Conservation (phyloP, 2,113 vertebrate species). For the Nerophis ophidion region DNA sequence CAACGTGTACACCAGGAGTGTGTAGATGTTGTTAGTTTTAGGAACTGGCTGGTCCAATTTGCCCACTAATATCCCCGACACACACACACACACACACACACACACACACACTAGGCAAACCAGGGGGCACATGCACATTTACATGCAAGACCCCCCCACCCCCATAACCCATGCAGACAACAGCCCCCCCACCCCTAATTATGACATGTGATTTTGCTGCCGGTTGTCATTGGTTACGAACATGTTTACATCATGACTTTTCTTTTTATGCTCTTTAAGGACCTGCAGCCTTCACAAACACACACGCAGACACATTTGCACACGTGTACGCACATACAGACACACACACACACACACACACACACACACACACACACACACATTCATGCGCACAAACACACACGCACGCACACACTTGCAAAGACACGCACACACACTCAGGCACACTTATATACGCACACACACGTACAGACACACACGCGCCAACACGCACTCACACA, state of each 20-base stretch:
- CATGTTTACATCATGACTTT: slow-evolving; percentile 34
- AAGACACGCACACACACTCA: too few species aligned
- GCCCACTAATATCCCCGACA: too few species aligned
- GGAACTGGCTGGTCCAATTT: too few species aligned
- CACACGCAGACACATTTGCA: not conserved
- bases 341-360: not conserved
- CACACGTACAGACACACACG: too few species aligned
- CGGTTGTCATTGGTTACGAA: slow-evolving; percentile 33
- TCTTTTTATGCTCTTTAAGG: not conserved
- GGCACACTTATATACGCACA: too few species aligned
- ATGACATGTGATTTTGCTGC: not conserved
- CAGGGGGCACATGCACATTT: slow-evolving; percentile 66
- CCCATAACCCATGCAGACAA: slow-evolving; percentile 52
- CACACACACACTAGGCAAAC: slow-evolving; percentile 20
- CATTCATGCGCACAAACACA: too few species aligned
- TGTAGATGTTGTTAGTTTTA: too few species aligned
- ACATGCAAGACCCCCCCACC: slow-evolving; percentile 63
- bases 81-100: not conserved
- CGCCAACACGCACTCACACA: too few species aligned
- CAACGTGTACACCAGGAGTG: too few species aligned
- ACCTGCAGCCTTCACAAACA: slow-evolving; percentile 1
- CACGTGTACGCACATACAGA: too few species aligned
- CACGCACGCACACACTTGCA: too few species aligned
- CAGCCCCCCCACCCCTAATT: slow-evolving; percentile 14
- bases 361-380: slow-evolving; percentile 4